Evolutionary conservation across 2,888 invertebrate genomes (phyloP).

Genomic region (Blastobasis lacticolella): DNA sequence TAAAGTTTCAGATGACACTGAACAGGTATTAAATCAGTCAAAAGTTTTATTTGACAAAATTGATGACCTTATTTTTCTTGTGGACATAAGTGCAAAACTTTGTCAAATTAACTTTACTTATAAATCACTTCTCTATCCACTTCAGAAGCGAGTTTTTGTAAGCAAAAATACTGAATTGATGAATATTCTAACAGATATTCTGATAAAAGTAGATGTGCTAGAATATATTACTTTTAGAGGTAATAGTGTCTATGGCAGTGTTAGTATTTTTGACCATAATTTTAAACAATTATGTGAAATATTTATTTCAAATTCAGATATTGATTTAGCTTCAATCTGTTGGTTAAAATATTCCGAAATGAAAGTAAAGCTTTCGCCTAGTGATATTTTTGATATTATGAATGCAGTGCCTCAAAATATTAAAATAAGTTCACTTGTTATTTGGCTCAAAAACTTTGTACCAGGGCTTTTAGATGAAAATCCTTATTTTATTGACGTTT

Average conservation of each 20-base stretch:
- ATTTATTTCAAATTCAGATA: constrained; percentile 54
- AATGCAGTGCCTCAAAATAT: constrained; percentile 53
- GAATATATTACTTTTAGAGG: constrained; percentile 58
- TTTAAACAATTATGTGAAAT: constrained; percentile 46
- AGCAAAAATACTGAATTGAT: constrained; percentile 28
- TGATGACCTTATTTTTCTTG: constrained; percentile 39
- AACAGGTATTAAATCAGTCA: constrained; percentile 31
- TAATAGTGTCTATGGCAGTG: constrained; percentile 39
- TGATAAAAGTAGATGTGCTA: constrained; percentile 55
- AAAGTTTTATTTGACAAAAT: constrained; percentile 45
- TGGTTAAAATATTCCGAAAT: constrained; percentile 61
- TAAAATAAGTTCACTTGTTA: constrained; percentile 57
- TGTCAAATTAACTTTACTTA: constrained; percentile 40
- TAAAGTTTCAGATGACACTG: constrained; percentile 23
- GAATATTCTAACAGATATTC: constrained; percentile 35
- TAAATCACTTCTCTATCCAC: constrained; percentile 44
- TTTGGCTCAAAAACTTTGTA: constrained; percentile 62
- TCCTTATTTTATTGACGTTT: constrained; percentile 59
- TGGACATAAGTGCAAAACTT: constrained; percentile 34
- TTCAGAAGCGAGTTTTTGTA: constrained; percentile 45
- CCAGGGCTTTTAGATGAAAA: constrained; percentile 56
- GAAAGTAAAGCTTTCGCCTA: constrained; percentile 28
- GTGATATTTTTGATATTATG: constrained; percentile 48
- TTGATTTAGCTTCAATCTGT: constrained; percentile 62
- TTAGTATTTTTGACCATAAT: constrained; percentile 43